These are phyloP conservation scores for Magallana nippona DNA, from an alignment of 2,888 invertebrate species.

Conservation along the genomic window DNA sequence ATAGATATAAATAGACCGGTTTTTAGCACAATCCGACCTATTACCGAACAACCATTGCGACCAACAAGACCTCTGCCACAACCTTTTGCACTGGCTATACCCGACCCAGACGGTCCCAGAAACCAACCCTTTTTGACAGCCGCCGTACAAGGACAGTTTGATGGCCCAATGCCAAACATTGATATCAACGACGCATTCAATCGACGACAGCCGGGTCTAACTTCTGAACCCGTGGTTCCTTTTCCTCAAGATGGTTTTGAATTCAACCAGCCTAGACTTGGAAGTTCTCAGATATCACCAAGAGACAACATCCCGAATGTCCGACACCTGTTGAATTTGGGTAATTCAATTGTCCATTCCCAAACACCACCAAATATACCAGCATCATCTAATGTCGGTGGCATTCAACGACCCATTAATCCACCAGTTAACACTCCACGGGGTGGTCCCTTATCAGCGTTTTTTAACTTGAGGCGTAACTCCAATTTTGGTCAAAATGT, in stretches of 20 bases:
- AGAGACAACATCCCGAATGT: not conserved
- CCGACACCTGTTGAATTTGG: not conserved
- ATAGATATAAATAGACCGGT: not conserved
- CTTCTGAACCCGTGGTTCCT: not conserved
- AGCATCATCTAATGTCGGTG: not conserved
- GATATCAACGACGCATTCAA: constrained; percentile 9
- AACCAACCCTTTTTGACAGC: constrained; percentile 18
- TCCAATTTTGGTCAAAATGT: not conserved
- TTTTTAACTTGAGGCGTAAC: not conserved
- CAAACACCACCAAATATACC: not conserved
- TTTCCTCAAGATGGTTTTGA: not conserved
- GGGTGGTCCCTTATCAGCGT: not conserved
- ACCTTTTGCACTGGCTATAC: not conserved
- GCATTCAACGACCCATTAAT: not conserved
- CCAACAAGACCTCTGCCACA: not conserved
- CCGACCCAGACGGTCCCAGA: not conserved
- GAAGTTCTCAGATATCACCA: not conserved
- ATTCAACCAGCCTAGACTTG: not conserved
- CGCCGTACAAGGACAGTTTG: constrained; percentile 1
- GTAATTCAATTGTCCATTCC: not conserved
- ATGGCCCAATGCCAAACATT: not conserved
- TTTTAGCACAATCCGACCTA: not conserved
- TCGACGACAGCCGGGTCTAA: not conserved
- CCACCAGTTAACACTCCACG: not conserved
- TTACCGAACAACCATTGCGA: not conserved